phyloP scores from a whole-genome alignment of 2,888 invertebrate genomes.

The Pseudanteris insignis region DNA sequence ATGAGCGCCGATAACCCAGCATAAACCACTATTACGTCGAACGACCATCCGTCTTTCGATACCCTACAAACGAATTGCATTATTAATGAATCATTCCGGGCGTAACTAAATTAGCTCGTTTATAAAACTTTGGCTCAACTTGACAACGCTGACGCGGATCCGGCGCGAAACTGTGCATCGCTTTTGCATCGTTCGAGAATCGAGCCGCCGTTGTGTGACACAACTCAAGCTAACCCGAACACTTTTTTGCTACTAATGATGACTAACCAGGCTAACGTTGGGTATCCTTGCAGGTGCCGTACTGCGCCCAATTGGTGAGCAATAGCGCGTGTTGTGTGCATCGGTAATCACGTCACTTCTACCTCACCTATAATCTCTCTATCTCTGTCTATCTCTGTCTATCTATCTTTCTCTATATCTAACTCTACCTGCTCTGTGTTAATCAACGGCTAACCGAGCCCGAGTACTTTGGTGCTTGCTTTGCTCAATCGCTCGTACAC shows the following conservation, averaged over 20 bases:
- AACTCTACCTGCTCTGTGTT: slow-evolving; percentile 48
- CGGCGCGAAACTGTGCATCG: too few relatives aligned
- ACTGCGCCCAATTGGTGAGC: slow-evolving; percentile 94
- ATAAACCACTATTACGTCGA: too few relatives aligned
- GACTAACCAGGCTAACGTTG: slow-evolving; percentile 65
- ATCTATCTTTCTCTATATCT: too few relatives aligned
- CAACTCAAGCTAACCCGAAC: slow-evolving; percentile 50
- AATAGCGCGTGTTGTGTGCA: slow-evolving; percentile 95
- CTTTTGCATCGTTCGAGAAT: slow-evolving; percentile 44
- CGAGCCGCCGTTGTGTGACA: slow-evolving; percentile 40
- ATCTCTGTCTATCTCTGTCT: too few relatives aligned
- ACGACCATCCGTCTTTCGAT: too few relatives aligned
- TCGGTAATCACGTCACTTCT: slow-evolving; percentile 89
- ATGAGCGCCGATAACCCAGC: too few relatives aligned
- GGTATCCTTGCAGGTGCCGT: slow-evolving; percentile 80
- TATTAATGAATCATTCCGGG: too few relatives aligned
- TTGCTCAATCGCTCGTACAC: slow-evolving; percentile 44
- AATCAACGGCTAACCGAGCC: slow-evolving; percentile 48
- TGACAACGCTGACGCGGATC: too few relatives aligned
- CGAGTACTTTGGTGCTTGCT: slow-evolving; percentile 47
- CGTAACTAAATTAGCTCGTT: too few relatives aligned
- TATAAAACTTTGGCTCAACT: too few relatives aligned
- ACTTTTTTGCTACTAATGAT: slow-evolving; percentile 52
- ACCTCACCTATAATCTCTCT: slow-evolving; percentile 68
- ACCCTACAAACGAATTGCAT: too few relatives aligned